Percentiles rank a stretch among this genome's conserved stretches.
Evolutionary conservation across 2,797 vertebrate species (phyloP).

Genomic region (Harpagifer antarcticus): DNA sequence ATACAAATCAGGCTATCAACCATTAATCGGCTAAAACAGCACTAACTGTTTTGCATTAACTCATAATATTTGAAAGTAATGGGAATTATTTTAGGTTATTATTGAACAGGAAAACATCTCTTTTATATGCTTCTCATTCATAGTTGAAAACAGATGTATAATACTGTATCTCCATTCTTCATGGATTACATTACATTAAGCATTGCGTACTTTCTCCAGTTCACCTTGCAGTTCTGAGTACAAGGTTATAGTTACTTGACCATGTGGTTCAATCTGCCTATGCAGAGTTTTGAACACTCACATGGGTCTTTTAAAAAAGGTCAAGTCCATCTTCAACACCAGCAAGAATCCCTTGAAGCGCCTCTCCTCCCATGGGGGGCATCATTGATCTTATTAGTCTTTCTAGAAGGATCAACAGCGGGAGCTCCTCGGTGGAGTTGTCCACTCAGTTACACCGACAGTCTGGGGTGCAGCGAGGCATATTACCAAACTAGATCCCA

Average conservation of each 20-base stretch:
- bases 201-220: slow-evolving; percentile 1
- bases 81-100: slow-evolving; percentile 51
- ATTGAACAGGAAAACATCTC: slow-evolving; percentile 26
- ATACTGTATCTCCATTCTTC: slow-evolving; percentile 34
- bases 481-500: slow-evolving; percentile 60
- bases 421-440: slow-evolving; percentile 51
- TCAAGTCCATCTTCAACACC: slow-evolving; percentile 61
- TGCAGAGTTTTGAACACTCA: slow-evolving; percentile 33
- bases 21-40: slow-evolving; percentile 33
- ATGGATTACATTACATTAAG: slow-evolving; percentile 14
- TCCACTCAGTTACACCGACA: slow-evolving; percentile 58
- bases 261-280: slow-evolving; percentile 10
- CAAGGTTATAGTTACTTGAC: not conserved
- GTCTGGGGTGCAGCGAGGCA: slow-evolving; percentile 47
- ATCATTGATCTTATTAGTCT: slow-evolving; percentile 76
- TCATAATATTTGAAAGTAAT: slow-evolving; percentile 52
- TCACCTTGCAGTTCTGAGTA: not conserved
- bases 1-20: slow-evolving; percentile 66
- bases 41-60: slow-evolving; percentile 44
- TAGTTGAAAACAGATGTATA: slow-evolving; percentile 46
- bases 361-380: slow-evolving; percentile 59
- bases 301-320: slow-evolving; percentile 57
- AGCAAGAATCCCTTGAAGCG: slow-evolving; percentile 50
- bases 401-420: slow-evolving; percentile 71
- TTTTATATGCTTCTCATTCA: slow-evolving; percentile 50